These are phyloP conservation scores for Oedothorax gibbosus DNA, from an alignment of 1,140 invertebrate species.

Conservation along the genomic window DNA sequence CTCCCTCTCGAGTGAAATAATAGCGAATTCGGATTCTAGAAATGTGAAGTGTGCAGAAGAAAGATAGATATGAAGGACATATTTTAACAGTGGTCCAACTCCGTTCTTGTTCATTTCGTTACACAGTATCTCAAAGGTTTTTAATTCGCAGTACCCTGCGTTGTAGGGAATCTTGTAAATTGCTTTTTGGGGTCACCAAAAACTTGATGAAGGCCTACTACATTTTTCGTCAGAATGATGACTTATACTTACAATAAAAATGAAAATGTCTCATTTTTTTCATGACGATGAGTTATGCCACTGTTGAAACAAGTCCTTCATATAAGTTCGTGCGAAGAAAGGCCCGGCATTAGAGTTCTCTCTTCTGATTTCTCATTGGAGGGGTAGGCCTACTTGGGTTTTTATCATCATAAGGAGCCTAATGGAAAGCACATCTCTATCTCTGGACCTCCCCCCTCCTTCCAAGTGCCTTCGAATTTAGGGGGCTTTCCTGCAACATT, in stretches of 20 bases:
- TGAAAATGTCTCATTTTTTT: too few relatives aligned
- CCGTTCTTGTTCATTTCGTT: too few relatives aligned
- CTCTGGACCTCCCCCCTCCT: neutral
- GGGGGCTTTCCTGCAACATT: conserved; percentile 48
- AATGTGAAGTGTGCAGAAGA: conserved; percentile 37
- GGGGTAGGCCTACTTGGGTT: conserved; percentile 17
- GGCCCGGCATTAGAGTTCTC: conserved; percentile 36
- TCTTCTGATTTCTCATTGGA: conserved; percentile 47
- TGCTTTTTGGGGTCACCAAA: too few relatives aligned
- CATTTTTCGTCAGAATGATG: too few relatives aligned
- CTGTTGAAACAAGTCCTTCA: neutral
- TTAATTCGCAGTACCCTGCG: too few relatives aligned
- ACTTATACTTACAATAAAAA: too few relatives aligned
- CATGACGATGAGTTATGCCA: too few relatives aligned
- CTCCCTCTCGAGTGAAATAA: conserved; percentile 44
- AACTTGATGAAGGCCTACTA: too few relatives aligned
- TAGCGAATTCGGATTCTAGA: conserved; percentile 34
- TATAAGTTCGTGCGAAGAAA: conserved; percentile 28
- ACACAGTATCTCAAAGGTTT: too few relatives aligned
- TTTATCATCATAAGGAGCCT: conserved; percentile 60
- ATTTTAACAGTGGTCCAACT: too few relatives aligned
- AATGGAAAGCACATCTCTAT: conserved; percentile 59
- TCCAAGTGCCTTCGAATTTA: conserved; percentile 42
- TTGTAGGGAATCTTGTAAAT: too few relatives aligned
- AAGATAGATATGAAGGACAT: neutral